Evolutionary conservation across 92 coral and sea anemone species (phyloP).

Genomic region (Nematostella vectensis): DNA sequence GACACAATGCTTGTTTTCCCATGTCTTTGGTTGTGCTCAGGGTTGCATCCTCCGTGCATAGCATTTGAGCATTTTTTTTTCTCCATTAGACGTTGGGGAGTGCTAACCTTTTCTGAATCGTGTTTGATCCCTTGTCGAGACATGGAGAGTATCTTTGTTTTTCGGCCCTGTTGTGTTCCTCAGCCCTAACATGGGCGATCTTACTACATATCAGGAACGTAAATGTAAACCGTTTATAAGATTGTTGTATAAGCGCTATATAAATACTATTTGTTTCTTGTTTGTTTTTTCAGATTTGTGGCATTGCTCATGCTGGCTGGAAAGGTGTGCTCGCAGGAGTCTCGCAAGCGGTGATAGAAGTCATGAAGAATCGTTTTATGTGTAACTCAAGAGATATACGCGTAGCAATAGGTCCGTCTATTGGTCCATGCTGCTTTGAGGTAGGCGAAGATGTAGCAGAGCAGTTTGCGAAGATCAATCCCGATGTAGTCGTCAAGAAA

Average conservation of each 20-base stretch:
- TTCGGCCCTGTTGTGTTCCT: too few relatives aligned
- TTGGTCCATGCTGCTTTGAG: conserved; percentile 88
- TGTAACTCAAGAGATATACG: conserved; percentile 50
- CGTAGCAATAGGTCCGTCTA: conserved; percentile 74
- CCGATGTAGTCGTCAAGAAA: conserved; percentile 52
- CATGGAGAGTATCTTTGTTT: too few relatives aligned
- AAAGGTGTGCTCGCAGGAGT: conserved; percentile 65
- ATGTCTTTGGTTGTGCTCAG: too few relatives aligned
- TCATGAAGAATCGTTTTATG: conserved; percentile 44
- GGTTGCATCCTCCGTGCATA: too few relatives aligned
- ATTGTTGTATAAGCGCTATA: too few relatives aligned
- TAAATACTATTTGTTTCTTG: too few relatives aligned
- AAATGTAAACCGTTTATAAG: not conserved
- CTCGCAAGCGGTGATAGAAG: conserved; percentile 35
- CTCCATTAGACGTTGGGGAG: too few relatives aligned
- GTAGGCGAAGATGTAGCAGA: conserved; percentile 90
- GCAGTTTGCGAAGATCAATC: conserved; percentile 43
- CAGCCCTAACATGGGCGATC: too few relatives aligned
- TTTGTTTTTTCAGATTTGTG: conserved; percentile 50
- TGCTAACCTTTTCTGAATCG: too few relatives aligned
- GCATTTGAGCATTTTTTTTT: too few relatives aligned
- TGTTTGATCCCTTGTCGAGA: too few relatives aligned
- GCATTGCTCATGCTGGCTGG: conserved; percentile 92
- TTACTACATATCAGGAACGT: not conserved
- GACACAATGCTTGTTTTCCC: too few relatives aligned